Conservation (phyloP, 2,113 vertebrate species). For the Heterocephalus glaber region DNA sequence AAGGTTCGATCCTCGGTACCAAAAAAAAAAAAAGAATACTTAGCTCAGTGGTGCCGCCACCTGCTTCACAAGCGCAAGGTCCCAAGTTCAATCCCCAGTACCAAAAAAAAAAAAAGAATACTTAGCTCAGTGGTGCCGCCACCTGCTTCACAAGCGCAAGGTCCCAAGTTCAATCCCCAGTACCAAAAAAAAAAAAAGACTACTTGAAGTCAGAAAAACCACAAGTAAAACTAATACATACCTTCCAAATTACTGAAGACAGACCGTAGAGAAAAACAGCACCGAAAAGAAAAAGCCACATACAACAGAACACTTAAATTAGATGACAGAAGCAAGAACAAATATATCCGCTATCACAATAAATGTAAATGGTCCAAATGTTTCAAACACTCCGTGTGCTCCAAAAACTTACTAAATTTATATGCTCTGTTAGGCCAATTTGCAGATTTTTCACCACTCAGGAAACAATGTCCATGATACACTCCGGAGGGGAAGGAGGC, state of each 20-base stretch:
- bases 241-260: neutral
- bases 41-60: no score
- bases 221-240: slow-evolving; percentile 16
- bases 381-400: neutral
- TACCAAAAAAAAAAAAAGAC: no score
- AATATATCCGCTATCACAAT: neutral
- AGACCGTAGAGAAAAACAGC: neutral
- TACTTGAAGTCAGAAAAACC: neutral
- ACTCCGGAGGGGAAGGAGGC: neutral
- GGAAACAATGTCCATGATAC: neutral
- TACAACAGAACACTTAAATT: neutral
- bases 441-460: neutral
- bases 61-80: no score
- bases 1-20: no score
- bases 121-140: no score
- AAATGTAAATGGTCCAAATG: neutral
- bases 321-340: neutral
- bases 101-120: no score
- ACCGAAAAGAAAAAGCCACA: neutral
- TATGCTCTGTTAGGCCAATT: neutral
- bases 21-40: no score
- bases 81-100: no score
- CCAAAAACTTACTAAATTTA: neutral
- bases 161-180: no score
- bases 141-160: no score